Evolutionary conservation across 37 sponge, comb jelly and placozoan species (phyloP).

Genomic region (Spongilla lacustris): DNA sequence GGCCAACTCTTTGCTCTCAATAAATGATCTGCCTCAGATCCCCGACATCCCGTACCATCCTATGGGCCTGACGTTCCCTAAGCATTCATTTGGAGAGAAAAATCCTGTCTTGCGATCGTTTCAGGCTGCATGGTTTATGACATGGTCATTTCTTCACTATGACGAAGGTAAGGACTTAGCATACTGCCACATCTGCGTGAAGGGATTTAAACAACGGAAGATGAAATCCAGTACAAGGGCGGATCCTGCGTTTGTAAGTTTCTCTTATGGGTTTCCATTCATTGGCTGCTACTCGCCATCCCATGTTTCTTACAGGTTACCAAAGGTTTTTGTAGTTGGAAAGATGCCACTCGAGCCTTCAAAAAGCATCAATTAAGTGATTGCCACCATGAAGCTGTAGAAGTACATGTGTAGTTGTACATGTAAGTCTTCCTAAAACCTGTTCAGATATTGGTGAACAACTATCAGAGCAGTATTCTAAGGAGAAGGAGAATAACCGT

Average conservation of each 20-base stretch:
- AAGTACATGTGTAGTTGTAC: not conserved
- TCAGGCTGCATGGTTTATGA: conserved; percentile 41
- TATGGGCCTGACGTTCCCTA: conserved; percentile 24
- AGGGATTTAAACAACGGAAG: conserved; percentile 33
- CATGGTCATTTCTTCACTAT: conserved; percentile 63
- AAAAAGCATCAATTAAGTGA: conserved; percentile 41
- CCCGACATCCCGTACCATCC: not conserved
- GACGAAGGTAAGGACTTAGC: conserved; percentile 34
- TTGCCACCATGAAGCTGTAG: conserved; percentile 45
- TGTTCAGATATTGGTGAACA: conserved; percentile 63
- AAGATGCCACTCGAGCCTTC: conserved; percentile 49
- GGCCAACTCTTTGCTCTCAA: not conserved
- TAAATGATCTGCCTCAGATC: not conserved
- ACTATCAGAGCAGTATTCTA: conserved; percentile 2
- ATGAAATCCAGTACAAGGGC: conserved; percentile 12
- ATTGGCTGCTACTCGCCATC: not conserved
- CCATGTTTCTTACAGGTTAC: not conserved
- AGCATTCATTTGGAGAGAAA: conserved; percentile 37
- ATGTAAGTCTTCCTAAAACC: conserved; percentile 20
- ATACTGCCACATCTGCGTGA: conserved; percentile 43
- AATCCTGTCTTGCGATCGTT: conserved; percentile 40
- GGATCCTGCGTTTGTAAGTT: conserved; percentile 30
- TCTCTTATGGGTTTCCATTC: not conserved
- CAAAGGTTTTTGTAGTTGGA: conserved; percentile 55
- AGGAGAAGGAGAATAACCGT: conserved; percentile 41